Evolutionary conservation across 2,797 vertebrate species (phyloP).

Genomic region (Sebastes hubbsi): DNA sequence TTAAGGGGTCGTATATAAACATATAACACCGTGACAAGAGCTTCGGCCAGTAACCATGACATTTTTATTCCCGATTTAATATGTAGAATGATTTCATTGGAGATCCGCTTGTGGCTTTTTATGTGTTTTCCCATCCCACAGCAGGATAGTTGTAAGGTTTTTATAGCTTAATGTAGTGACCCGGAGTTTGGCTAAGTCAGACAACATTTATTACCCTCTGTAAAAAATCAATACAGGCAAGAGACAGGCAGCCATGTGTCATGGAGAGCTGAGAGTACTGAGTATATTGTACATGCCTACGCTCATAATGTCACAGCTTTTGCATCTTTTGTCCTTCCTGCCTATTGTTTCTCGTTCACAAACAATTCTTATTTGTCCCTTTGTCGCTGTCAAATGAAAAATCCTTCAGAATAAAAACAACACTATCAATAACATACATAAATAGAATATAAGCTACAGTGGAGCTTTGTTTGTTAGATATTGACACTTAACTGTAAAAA

Average conservation of each 20-base stretch:
- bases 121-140: slow-evolving; percentile 12
- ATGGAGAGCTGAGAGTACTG: neutral
- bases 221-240: slow-evolving; percentile 9
- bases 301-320: neutral
- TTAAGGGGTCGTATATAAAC: neutral
- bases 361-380: neutral
- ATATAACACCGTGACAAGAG: neutral
- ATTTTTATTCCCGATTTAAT: slow-evolving; percentile 3
- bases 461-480: neutral
- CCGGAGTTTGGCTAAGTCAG: slow-evolving; percentile 12
- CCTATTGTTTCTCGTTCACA: neutral
- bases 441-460: neutral
- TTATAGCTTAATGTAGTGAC: slow-evolving; percentile 16
- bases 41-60: neutral
- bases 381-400: neutral
- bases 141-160: slow-evolving; percentile 4
- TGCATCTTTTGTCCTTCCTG: neutral
- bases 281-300: neutral
- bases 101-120: slow-evolving; percentile 1
- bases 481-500: neutral
- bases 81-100: neutral
- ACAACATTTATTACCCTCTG: slow-evolving; percentile 3
- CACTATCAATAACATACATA: no score
- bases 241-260: neutral
- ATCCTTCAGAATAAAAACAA: neutral